Base-by-base conservation (phyloP, 2,888 invertebrate species). In the Tetragonula carbonaria region DNA sequence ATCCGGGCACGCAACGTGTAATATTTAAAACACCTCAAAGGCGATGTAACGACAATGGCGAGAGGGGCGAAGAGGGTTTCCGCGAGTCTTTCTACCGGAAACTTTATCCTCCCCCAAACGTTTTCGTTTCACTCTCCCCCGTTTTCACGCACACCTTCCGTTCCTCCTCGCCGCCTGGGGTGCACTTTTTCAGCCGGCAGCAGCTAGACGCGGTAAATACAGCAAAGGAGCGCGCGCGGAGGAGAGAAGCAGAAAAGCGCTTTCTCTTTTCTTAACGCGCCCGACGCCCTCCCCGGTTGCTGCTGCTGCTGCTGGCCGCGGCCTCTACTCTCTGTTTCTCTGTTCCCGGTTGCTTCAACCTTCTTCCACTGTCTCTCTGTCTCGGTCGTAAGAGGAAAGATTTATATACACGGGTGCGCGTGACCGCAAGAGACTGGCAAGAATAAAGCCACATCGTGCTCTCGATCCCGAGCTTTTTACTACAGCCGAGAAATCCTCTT, bases 401-500 rank as follows among this genome's bases (percentile, higher is more conserved):
- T 77, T 84, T 80, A 85, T 77, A 85, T 72, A 67, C 72, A 55
- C 57, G 74, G 77, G 50, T 70, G 80, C 74, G 57, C 71, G 81
- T 84, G 81, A 84, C 87, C 84, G 84, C 86, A 68, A 84, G 84
- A 84, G 82, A 82, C 86, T 81, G 76, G 45, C 78, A 78, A 80
- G 85, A 88, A 86, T 88, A 88, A 88, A 86, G 80, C 80, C 76
- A 82, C 82, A 74, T 51, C 76, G 74, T 82, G 86, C 88, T 86
- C 86, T 86, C 81, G 87, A 87, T 86, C 71, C 86, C 84, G 73
- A 66, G 82, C 86, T 80, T 88, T 87, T 84, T 88, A 45, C 45
- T 84, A 82, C 86, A 87, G 74, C 62, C 78, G 78, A 82, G 85
- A 82, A 88, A 88, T 88, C 88, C 88, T 83, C 88, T 88, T 88